phyloP scores from a whole-genome alignment of 2,797 vertebrate species.

The Pitangus sulphuratus region DNA sequence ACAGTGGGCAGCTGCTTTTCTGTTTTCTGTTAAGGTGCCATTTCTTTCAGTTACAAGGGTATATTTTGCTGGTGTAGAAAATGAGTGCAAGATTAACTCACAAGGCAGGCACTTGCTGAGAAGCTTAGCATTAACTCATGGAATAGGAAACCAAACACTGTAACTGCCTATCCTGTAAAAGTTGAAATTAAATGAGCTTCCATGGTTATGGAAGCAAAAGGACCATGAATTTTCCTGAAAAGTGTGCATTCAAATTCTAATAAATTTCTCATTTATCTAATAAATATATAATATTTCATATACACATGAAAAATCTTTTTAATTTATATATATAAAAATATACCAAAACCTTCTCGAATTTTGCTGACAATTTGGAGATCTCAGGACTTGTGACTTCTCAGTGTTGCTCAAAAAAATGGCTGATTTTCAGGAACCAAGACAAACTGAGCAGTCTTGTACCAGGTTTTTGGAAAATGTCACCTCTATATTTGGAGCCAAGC shows the following conservation, averaged over 20 bases:
- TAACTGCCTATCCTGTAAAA: neutral
- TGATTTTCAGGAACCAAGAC: neutral
- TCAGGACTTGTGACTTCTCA: neutral
- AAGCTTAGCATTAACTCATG: slow-evolving; percentile 35
- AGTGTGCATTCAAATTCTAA: neutral
- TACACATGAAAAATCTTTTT: neutral
- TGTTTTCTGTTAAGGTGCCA: slow-evolving; percentile 41
- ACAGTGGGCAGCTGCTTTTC: slow-evolving; percentile 23
- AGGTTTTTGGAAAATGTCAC: neutral
- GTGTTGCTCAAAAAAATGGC: neutral
- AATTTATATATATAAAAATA: neutral
- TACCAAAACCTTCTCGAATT: neutral
- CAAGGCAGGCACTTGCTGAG: slow-evolving; percentile 17
- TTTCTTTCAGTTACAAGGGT: slow-evolving; percentile 22
- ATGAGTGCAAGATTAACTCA: slow-evolving; percentile 38
- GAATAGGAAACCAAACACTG: neutral
- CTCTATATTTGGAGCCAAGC: fast-evolving
- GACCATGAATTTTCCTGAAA: neutral
- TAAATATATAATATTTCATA: neutral
- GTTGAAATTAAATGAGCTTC: slow-evolving; percentile 4
- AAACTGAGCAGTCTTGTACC: neutral
- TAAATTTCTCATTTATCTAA: neutral
- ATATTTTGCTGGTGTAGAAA: slow-evolving; percentile 11
- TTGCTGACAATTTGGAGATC: neutral
- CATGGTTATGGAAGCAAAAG: neutral